phyloP scores from a whole-genome alignment of 2,888 invertebrate genomes.

The Rhorus exstirpatorius region DNA sequence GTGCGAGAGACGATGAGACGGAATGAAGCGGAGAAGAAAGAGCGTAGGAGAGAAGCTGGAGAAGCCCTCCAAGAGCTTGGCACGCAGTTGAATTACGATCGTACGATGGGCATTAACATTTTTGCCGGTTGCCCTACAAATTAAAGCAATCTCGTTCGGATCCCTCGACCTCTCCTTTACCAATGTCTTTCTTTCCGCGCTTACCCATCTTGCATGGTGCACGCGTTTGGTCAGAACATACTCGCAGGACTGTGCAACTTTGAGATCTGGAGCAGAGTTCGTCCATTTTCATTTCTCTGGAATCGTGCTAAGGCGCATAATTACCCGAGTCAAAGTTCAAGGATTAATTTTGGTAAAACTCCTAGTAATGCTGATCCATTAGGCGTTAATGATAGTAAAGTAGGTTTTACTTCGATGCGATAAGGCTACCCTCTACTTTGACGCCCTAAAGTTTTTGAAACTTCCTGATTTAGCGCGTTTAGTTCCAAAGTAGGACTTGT shows the following conservation, averaged over 20 bases:
- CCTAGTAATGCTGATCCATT: no score
- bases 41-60: constrained; percentile 51
- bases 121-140: constrained; percentile 83
- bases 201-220: constrained; percentile 26
- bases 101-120: constrained; percentile 83
- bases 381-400: no score
- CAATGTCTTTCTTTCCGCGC: constrained; percentile 6
- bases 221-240: no score
- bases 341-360: no score
- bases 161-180: constrained; percentile 49
- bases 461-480: no score
- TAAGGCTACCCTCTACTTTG: no score
- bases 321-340: no score
- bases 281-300: neutral
- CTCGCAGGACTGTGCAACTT: constrained; percentile 26
- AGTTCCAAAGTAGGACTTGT: no score
- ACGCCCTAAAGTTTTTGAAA: no score
- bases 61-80: constrained; percentile 60
- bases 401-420: no score
- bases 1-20: constrained; percentile 57
- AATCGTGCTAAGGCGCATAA: no score
- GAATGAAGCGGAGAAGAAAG: constrained; percentile 47
- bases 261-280: constrained; percentile 2
- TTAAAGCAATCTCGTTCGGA: constrained; percentile 83
- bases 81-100: constrained; percentile 82